Conservation (phyloP, 1,140 invertebrate genomes). For the Zaprionus vittiger region DNA sequence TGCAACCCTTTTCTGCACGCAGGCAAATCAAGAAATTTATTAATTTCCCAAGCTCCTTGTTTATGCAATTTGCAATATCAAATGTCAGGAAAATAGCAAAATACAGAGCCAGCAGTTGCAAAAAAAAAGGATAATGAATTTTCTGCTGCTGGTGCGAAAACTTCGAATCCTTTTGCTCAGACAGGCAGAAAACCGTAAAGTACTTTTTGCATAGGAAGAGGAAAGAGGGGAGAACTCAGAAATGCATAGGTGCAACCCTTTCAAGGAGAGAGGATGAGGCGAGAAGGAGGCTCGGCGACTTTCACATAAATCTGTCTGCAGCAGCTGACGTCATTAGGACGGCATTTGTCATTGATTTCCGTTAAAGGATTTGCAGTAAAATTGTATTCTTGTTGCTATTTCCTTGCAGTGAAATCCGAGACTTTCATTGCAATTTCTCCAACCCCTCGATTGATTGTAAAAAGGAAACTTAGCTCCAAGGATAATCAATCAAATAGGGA, state of each 20-base stretch:
- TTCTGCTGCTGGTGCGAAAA: conserved; percentile 33
- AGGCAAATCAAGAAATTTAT: conserved; percentile 62
- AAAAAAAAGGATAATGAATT: conserved; percentile 61
- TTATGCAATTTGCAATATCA: conserved; percentile 79
- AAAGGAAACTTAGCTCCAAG: conserved; percentile 22
- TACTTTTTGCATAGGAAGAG: conserved; percentile 56
- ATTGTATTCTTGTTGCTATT: conserved; percentile 49
- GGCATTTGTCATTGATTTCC: conserved; percentile 74
- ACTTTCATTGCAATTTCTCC: conserved; percentile 49
- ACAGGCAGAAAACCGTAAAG: conserved; percentile 76
- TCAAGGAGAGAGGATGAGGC: conserved; percentile 25
- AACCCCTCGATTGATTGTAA: conserved; percentile 34
- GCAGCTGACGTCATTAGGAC: conserved; percentile 76
- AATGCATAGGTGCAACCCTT: conserved; percentile 57
- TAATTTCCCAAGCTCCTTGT: conserved; percentile 75
- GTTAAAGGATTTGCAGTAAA: conserved; percentile 60
- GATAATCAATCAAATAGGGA: conserved; percentile 45
- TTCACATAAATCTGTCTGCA: conserved; percentile 72
- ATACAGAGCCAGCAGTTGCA: conserved; percentile 4
- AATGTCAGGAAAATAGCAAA: conserved; percentile 65
- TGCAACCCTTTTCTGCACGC: conserved; percentile 52
- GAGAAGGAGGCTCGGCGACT: conserved; percentile 29
- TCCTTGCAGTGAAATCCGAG: conserved; percentile 60
- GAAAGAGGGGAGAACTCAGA: conserved; percentile 12
- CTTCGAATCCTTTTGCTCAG: conserved; percentile 63